Conservation (phyloP, 2,113 vertebrate genomes). For the Neodon shergylaensis region DNA sequence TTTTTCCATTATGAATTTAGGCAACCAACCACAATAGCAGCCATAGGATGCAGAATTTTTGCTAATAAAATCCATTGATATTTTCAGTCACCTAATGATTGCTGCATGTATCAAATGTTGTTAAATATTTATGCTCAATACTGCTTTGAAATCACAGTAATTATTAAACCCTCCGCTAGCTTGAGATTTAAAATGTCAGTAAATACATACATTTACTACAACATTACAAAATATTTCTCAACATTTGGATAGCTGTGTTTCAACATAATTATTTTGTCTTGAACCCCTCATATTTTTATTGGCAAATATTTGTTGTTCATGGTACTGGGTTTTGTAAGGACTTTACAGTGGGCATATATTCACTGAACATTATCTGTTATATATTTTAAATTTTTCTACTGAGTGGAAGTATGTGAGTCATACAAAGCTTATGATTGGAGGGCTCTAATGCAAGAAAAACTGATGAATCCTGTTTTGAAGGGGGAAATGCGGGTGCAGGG, state of each 20-base stretch:
- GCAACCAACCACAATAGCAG: neutral
- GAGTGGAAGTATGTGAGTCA: neutral
- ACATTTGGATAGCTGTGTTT: slow-evolving; percentile 6
- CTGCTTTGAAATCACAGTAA: slow-evolving; percentile 54
- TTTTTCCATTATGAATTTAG: slow-evolving; percentile 34
- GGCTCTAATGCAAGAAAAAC: neutral
- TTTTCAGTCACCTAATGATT: slow-evolving; percentile 37
- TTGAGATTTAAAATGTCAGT: slow-evolving; percentile 60
- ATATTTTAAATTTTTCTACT: neutral
- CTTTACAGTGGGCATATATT: neutral
- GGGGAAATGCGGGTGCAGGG: neutral
- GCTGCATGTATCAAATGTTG: slow-evolving; percentile 31
- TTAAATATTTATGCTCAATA: slow-evolving; percentile 51
- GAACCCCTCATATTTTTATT: neutral
- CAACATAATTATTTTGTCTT: slow-evolving; percentile 36
- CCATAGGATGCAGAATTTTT: neutral
- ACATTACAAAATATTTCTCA: slow-evolving; percentile 19
- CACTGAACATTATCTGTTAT: neutral
- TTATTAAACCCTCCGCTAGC: slow-evolving; percentile 51
- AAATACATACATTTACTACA: slow-evolving; percentile 33
- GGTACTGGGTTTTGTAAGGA: neutral
- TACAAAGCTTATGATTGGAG: neutral
- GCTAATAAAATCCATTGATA: slow-evolving; percentile 23
- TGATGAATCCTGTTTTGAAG: neutral
- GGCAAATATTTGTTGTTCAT: neutral